These are phyloP conservation scores for Mythimna pallens DNA, from an alignment of 2,888 invertebrate species.

Conservation along the genomic window DNA sequence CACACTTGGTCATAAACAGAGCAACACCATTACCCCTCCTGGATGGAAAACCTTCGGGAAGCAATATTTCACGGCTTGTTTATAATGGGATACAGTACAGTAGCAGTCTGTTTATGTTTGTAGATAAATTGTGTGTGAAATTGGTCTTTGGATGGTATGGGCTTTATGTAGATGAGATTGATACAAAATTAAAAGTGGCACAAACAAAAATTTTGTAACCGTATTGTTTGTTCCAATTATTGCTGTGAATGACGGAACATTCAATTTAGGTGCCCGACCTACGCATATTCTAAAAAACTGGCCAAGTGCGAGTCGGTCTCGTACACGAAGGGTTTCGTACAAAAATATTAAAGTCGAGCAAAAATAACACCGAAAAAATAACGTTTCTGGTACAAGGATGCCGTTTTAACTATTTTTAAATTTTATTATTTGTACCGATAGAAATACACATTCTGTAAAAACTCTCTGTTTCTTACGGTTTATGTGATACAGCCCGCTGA, in stretches of 20 bases:
- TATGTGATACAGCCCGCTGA: too few relatives aligned
- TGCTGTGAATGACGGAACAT: neutral
- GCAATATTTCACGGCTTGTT: conserved; percentile 76
- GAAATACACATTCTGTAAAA: too few relatives aligned
- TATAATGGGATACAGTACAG: conserved; percentile 58
- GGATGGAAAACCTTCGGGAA: conserved; percentile 62
- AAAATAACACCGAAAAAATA: too few relatives aligned
- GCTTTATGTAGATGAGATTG: neutral
- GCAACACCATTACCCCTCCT: conserved; percentile 58
- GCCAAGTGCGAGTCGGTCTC: too few relatives aligned
- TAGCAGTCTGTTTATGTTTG: conserved; percentile 32
- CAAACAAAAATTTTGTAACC: neutral
- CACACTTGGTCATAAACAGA: conserved; percentile 85
- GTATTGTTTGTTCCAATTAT: conserved; percentile 10
- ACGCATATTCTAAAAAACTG: neutral
- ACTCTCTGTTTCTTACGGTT: too few relatives aligned
- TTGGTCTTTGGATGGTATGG: conserved; percentile 12
- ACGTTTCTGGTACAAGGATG: too few relatives aligned
- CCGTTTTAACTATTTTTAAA: too few relatives aligned
- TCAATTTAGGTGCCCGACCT: neutral
- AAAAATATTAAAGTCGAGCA: too few relatives aligned
- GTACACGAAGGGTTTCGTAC: too few relatives aligned
- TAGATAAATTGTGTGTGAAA: conserved; percentile 50
- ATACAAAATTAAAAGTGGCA: neutral
- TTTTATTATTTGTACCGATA: too few relatives aligned